Conservation (phyloP, 1,140 invertebrate species). For the Drosophila sp. region DNA sequence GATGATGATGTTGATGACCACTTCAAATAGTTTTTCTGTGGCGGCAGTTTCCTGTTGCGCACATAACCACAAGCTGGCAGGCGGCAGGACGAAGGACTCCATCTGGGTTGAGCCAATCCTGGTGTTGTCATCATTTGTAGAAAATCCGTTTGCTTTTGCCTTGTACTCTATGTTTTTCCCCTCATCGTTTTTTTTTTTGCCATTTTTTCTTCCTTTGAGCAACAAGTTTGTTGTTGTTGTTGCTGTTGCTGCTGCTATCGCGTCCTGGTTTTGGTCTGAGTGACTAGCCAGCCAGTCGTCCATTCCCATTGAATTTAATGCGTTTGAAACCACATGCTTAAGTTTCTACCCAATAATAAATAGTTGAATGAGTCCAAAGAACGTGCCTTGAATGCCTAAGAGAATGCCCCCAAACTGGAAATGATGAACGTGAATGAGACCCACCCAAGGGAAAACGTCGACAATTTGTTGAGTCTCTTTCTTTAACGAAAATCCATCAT, state of each 20-base stretch:
- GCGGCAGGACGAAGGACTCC: neutral
- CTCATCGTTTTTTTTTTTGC: conserved; percentile 4
- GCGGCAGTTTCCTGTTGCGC: conserved; percentile 3
- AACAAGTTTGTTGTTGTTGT: neutral
- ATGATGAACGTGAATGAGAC: neutral
- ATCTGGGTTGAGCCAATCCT: neutral
- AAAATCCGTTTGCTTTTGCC: conserved; percentile 31
- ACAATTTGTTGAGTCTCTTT: conserved; percentile 1
- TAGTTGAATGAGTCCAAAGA: conserved; percentile 11
- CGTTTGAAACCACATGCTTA: conserved; percentile 34
- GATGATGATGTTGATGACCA: conserved; percentile 18
- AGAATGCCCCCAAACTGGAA: conserved; percentile 26
- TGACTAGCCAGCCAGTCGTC: conserved; percentile 3
- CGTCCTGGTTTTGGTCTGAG: neutral
- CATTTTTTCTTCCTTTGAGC: neutral
- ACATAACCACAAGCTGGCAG: neutral
- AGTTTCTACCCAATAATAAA: conserved; percentile 22
- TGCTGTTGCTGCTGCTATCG: neutral
- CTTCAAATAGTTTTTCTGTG: neutral
- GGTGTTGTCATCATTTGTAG: conserved; percentile 46
- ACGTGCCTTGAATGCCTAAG: conserved; percentile 33
- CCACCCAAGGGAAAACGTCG: neutral
- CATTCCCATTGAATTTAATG: conserved; percentile 46
- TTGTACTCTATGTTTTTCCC: neutral
- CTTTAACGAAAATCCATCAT: conserved; percentile 1